Conservation (phyloP, 2,797 vertebrate genomes). For the Argyrosomus regius region DNA sequence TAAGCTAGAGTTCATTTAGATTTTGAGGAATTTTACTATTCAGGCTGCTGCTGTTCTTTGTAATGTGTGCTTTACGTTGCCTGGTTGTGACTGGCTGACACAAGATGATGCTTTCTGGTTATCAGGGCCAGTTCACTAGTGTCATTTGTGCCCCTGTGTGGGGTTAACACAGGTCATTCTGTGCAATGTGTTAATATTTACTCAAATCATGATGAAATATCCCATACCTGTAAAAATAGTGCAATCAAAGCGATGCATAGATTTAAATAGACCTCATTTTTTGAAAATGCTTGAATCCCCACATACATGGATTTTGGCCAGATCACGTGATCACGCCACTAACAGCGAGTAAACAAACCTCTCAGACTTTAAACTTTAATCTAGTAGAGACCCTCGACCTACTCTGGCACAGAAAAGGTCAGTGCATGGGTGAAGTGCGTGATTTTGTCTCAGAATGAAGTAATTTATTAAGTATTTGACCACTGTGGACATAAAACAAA, state of each 20-base stretch:
- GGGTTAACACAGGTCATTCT: not conserved
- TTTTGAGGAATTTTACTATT: not conserved
- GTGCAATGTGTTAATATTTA: constrained; percentile 5
- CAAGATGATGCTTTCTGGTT: constrained; percentile 28
- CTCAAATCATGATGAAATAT: not conserved
- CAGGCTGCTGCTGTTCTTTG: not conserved
- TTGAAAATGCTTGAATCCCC: constrained; percentile 8
- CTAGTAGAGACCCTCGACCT: not conserved
- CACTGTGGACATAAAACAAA: not conserved
- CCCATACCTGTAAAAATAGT: not conserved
- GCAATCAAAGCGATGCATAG: not conserved
- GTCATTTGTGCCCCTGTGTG: constrained; percentile 7
- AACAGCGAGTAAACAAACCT: constrained; percentile 42
- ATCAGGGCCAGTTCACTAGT: not conserved
- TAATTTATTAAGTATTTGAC: not conserved
- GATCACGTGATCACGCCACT: constrained; percentile 1
- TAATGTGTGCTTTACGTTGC: constrained; percentile 25
- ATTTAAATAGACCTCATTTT: not conserved
- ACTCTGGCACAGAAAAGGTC: not conserved
- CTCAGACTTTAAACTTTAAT: constrained; percentile 58
- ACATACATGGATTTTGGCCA: not conserved
- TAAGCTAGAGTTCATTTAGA: not conserved
- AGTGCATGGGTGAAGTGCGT: not conserved
- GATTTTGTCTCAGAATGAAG: not conserved
- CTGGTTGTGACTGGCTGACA: constrained; percentile 21